Conservation (phyloP, 2,888 invertebrate species). For the Teinopalpus imperialis region DNA sequence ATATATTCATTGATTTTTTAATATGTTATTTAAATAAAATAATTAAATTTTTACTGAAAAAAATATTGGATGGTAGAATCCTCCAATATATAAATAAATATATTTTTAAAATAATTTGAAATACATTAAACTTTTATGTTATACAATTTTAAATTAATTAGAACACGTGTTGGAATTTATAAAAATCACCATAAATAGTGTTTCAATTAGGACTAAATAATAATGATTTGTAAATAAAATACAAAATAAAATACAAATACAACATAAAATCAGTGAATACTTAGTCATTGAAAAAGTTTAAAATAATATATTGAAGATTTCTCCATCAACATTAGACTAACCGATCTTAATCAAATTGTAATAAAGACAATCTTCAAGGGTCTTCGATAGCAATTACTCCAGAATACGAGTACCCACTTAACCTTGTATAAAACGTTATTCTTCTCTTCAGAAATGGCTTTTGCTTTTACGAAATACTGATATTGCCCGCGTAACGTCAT, state of each 20-base stretch:
- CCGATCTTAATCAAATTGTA: slow-evolving; percentile 23
- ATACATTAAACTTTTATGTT: too few relatives aligned
- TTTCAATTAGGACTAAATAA: too few relatives aligned
- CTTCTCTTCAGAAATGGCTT: slow-evolving; percentile 15
- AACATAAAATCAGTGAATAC: not conserved
- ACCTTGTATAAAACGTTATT: slow-evolving; percentile 21
- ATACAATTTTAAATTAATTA: too few relatives aligned
- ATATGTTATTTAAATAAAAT: too few relatives aligned
- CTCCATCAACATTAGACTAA: slow-evolving; percentile 14
- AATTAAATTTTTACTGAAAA: too few relatives aligned
- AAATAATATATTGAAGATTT: slow-evolving; percentile 18
- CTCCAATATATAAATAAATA: too few relatives aligned
- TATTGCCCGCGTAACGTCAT: slow-evolving; percentile 17
- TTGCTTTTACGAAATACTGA: slow-evolving; percentile 15
- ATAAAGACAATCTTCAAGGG: slow-evolving; percentile 21
- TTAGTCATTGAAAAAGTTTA: slow-evolving; percentile 5
- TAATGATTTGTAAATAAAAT: not conserved
- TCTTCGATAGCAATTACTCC: slow-evolving; percentile 21
- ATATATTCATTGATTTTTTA: too few relatives aligned
- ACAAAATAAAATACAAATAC: not conserved
- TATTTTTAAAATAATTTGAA: too few relatives aligned
- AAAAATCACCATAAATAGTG: too few relatives aligned
- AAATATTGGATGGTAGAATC: too few relatives aligned
- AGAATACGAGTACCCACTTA: slow-evolving; percentile 25
- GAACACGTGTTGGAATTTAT: too few relatives aligned